Evolutionary conservation across 2,797 vertebrate species (phyloP).

Genomic region (Lateolabrax maculatus): DNA sequence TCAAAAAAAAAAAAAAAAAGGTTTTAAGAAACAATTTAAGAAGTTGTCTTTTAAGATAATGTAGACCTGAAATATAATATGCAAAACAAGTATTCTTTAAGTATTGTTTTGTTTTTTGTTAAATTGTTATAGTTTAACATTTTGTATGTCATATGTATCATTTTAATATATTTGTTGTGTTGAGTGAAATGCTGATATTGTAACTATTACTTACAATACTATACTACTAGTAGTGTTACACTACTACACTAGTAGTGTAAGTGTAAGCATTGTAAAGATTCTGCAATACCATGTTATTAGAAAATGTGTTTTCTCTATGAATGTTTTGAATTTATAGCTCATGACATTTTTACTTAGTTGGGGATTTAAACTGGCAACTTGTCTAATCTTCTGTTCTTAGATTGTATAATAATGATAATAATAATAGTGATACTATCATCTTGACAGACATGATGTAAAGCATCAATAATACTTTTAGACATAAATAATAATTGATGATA

Average conservation of each 20-base stretch:
- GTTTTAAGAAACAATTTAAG: too few relatives aligned
- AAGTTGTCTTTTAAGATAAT: not conserved
- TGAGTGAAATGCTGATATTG: not conserved
- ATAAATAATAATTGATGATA: not conserved
- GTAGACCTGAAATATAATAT: not conserved
- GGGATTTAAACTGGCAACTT: not conserved
- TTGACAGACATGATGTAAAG: not conserved
- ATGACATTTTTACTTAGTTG: not conserved
- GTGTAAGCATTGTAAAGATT: not conserved
- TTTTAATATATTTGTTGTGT: not conserved
- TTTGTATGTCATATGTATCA: not conserved
- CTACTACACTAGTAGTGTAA: not conserved
- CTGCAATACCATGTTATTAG: too few relatives aligned
- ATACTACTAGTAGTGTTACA: too few relatives aligned
- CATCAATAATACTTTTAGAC: not conserved
- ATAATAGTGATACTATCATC: not conserved
- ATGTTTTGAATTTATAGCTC: not conserved
- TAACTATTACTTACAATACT: too few relatives aligned
- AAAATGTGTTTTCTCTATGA: not conserved
- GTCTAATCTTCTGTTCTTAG: not conserved
- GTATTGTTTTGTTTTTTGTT: not conserved
- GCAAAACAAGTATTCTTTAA: not conserved
- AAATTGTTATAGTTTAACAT: not conserved
- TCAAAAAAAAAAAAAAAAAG: too few relatives aligned
- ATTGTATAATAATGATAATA: not conserved